A percentile compares a stretch with the other conserved stretches of the same genome.
Conservation (phyloP, 2,797 vertebrate species). For the Cryptoprocta ferox region DNA sequence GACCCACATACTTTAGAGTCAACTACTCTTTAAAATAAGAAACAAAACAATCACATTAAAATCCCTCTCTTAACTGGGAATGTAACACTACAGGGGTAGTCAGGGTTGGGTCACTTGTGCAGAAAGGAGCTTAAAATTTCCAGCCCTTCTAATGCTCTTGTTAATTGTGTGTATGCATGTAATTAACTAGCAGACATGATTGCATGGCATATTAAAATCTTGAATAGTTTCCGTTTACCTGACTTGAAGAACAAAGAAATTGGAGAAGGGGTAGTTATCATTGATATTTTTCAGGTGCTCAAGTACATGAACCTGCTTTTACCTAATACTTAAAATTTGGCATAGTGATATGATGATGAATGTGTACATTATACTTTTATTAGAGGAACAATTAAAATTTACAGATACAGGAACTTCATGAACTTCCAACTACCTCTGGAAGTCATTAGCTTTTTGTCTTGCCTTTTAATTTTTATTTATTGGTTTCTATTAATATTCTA, state of each 20-base stretch:
- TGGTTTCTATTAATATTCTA: not conserved
- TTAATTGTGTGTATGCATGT: not conserved
- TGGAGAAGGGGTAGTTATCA: not conserved
- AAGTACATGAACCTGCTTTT: not conserved
- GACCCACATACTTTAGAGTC: not conserved
- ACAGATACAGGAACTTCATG: not conserved
- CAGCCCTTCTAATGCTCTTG: not conserved
- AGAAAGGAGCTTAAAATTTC: not conserved
- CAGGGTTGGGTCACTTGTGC: not conserved
- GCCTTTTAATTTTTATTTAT: not conserved
- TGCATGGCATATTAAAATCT: not conserved
- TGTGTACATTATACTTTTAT: not conserved
- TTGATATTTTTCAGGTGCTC: not conserved
- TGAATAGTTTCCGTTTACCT: not conserved
- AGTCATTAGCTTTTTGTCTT: not conserved
- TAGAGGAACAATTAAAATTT: not conserved
- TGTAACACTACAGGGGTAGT: not conserved
- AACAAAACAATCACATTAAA: not conserved
- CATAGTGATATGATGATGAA: not conserved
- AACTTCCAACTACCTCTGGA: not conserved
- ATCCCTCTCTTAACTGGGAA: not conserved
- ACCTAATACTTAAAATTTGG: not conserved
- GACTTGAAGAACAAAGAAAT: not conserved
- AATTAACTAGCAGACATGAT: not conserved
- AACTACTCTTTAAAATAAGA: not conserved